Base-by-base conservation (phyloP, 2,797 vertebrate species). In the Enteromius trimaculatus region DNA sequence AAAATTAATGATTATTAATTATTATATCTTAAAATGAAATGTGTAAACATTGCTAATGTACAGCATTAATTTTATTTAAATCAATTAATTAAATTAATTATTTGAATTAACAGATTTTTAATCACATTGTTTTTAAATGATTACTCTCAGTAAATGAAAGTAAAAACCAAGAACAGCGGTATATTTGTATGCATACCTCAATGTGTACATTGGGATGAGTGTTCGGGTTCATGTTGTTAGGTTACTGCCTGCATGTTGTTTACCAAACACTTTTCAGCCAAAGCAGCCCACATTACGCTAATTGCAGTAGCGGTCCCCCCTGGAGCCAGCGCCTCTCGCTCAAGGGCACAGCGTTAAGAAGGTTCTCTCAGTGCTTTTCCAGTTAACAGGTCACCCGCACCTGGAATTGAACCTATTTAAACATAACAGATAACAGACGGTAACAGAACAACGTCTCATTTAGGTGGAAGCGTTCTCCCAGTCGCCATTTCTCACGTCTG, bases 371-470 rank as follows among this genome's bases (percentile, higher is more conserved):
- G 80, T 64, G 23, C 69, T 69, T 64, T 44, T 37, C 17, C 69
- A 13, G 68, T 72, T 81, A 81, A 64, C 79, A 74, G 55, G 79
- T 81, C 79, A 49, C 55, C 55, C 47, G 62, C 71, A 82, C 80
- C 60, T 82, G 80, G 80, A 72, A 75, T 42, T 76, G 79, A 81
- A 81, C 69, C 79, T 64, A 49, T 74, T 60, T 31, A 72, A 72
- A 81, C 55, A 31, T 64, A 81, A 72, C 55, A 72, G 79, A 81
- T 72, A 64, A 71, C 79, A 74, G 74, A 69, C 39, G 37, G 75
- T 88, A 87, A 87, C 83, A 37, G 81, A 87, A 83, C 86, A 85
- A 89, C 87, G 81, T 86, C 86, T 81, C 58, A 85, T 88, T 85
- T 84, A 78, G 70, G 70, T 79, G 72, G 71, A 68, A 77, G 31